These are phyloP conservation scores for Cyanocitta stelleri DNA, from an alignment of 2,113 vertebrate species.

Conservation along the genomic window DNA sequence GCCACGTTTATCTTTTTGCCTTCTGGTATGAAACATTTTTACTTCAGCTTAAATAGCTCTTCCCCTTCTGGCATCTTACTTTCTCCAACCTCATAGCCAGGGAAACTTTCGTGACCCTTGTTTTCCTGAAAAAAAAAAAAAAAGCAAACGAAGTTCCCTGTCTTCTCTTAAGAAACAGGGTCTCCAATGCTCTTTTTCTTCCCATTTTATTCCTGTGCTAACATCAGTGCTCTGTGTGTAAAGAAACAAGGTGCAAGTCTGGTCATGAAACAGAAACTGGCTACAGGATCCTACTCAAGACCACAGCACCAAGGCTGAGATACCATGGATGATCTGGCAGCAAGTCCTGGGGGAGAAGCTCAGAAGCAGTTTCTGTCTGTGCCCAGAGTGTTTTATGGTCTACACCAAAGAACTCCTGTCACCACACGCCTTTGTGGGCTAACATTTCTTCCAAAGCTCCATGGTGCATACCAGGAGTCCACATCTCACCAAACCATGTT, in stretches of 20 bases:
- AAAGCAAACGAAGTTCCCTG: background rate
- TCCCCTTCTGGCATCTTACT: background rate
- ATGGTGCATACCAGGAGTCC: background rate
- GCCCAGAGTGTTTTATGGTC: background rate
- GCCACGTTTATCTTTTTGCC: background rate
- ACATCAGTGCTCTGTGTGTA: background rate
- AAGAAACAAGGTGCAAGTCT: background rate
- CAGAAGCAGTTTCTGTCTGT: background rate
- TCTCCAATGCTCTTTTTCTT: background rate
- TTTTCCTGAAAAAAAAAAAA: background rate
- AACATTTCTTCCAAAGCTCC: background rate
- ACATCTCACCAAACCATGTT: background rate
- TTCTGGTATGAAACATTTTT: constrained; percentile 19
- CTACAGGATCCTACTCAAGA: background rate
- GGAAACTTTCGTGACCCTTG: background rate
- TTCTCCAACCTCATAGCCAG: background rate
- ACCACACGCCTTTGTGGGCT: accelerated
- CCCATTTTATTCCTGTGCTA: background rate
- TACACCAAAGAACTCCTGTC: background rate
- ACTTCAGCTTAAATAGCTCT: background rate
- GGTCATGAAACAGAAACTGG: background rate
- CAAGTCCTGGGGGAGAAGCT: background rate
- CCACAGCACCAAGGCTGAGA: background rate
- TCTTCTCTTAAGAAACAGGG: background rate
- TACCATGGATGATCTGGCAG: background rate